Percentiles rank a stretch among this genome's conserved stretches.
Conservation (phyloP, 2,888 invertebrate genomes). For the Conistra vaccinii region DNA sequence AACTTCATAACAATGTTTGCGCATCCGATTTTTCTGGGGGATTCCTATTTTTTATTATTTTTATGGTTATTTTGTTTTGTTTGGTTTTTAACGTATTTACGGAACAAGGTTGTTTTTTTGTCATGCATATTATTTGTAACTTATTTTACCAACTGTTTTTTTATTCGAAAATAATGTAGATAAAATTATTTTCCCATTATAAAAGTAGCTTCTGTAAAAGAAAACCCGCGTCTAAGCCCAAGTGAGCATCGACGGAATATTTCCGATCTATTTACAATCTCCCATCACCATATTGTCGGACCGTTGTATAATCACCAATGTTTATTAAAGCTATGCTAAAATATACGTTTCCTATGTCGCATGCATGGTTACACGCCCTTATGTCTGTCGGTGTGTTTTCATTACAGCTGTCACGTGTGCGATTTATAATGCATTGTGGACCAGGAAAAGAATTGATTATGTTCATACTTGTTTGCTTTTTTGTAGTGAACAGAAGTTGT, state of each 20-base stretch:
- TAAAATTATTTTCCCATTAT: background rate
- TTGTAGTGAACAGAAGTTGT: slow-evolving; percentile 13
- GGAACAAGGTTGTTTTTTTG: background rate
- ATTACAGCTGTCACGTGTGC: slow-evolving; percentile 56
- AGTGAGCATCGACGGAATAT: slow-evolving; percentile 62
- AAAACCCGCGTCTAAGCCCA: slow-evolving; percentile 15
- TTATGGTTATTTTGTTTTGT: background rate
- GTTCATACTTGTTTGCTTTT: slow-evolving; percentile 5
- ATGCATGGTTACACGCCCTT: slow-evolving; percentile 62
- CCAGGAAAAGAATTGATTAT: slow-evolving; percentile 50
- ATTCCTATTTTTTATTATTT: background rate
- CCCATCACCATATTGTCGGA: slow-evolving; percentile 69
- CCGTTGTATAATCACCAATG: slow-evolving; percentile 63
- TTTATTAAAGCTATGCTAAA: slow-evolving; percentile 67
- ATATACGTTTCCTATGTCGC: slow-evolving; percentile 64
- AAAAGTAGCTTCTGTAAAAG: background rate
- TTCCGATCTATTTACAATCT: slow-evolving; percentile 81
- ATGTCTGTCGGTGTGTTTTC: slow-evolving; percentile 59
- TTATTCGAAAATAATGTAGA: background rate
- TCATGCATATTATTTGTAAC: background rate
- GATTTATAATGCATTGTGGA: slow-evolving; percentile 54
- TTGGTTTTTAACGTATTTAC: slow-evolving; percentile 9
- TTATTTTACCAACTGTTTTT: background rate
- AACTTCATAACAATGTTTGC: slow-evolving; percentile 23
- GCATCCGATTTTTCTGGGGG: background rate